Evolutionary conservation across 2,113 vertebrate genomes (phyloP).

Genomic region (Leptobrachium ailaonicum): DNA sequence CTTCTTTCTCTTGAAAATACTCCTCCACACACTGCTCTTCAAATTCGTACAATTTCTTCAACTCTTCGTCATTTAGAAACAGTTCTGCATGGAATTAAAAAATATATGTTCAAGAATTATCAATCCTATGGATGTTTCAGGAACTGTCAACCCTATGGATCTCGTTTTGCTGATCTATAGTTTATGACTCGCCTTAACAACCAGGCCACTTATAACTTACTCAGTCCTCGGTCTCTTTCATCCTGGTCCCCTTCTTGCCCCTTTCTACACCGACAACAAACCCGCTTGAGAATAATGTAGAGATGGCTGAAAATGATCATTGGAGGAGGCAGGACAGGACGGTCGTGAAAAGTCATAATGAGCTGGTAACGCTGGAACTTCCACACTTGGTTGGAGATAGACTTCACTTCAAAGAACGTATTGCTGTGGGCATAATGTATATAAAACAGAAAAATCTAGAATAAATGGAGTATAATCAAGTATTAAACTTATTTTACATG

Average conservation of each 20-base stretch:
- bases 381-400: slow-evolving; percentile 98
- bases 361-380: slow-evolving; percentile 98
- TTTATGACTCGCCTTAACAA: not conserved
- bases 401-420: slow-evolving; percentile 97
- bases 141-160: too few relatives aligned
- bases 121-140: too few relatives aligned
- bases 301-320: slow-evolving; percentile 95
- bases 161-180: not conserved
- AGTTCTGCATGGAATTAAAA: slow-evolving; percentile 73
- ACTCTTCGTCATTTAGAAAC: slow-evolving; percentile 88
- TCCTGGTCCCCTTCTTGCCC: slow-evolving; percentile 83
- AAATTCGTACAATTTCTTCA: slow-evolving; percentile 91
- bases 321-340: slow-evolving; percentile 92
- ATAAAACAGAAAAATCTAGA: too few relatives aligned
- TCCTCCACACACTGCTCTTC: slow-evolving; percentile 95
- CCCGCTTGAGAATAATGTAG: slow-evolving; percentile 80
- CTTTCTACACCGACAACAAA: slow-evolving; percentile 77
- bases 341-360: slow-evolving; percentile 97
- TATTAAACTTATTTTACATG: too few relatives aligned
- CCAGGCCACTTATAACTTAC: slow-evolving; percentile 65
- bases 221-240: slow-evolving; percentile 89
- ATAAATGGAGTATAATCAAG: too few relatives aligned
- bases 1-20: slow-evolving; percentile 91
- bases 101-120: not conserved
- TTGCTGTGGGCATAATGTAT: slow-evolving; percentile 71